These are phyloP conservation scores for Formica aserva DNA, from an alignment of 2,888 invertebrate genomes.

Conservation along the genomic window DNA sequence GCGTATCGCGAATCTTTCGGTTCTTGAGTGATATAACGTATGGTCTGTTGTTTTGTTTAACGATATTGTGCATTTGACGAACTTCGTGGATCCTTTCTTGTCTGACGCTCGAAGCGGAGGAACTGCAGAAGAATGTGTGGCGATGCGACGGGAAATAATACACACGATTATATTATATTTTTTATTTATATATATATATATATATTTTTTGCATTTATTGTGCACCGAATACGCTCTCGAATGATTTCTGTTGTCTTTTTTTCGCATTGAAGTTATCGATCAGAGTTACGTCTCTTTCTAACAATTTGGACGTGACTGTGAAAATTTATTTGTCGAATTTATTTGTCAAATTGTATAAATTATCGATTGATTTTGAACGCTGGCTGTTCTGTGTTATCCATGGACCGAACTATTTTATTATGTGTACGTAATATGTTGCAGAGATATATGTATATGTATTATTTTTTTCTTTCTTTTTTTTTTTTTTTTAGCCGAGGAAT, in stretches of 20 bases:
- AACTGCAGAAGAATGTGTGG: conserved; percentile 68
- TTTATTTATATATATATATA: neutral
- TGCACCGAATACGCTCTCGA: neutral
- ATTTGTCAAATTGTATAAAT: conserved; percentile 56
- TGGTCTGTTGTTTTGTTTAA: conserved; percentile 71
- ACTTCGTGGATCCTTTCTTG: conserved; percentile 41
- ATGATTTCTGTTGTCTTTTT: neutral
- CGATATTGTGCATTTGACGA: conserved; percentile 44
- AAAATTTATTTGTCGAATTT: conserved; percentile 59
- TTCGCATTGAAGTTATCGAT: conserved; percentile 2
- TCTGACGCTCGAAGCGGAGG: conserved; percentile 65
- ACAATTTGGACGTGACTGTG: conserved; percentile 29
- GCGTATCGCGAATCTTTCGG: conserved; percentile 19
- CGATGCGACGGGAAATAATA: conserved; percentile 16
- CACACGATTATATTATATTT: neutral
- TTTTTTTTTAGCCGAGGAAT: neutral
- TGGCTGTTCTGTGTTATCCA: conserved; percentile 31
- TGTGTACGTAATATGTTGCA: conserved; percentile 12
- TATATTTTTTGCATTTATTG: conserved; percentile 10
- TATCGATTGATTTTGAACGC: conserved; percentile 53
- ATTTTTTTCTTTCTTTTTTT: conserved; percentile 20
- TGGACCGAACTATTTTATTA: conserved; percentile 28
- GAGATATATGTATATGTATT: conserved; percentile 17
- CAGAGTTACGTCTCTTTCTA: conserved; percentile 57
- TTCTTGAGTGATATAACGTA: conserved; percentile 66